Base-by-base conservation (phyloP, 2,113 vertebrate genomes). In the Etheostoma cragini region DNA sequence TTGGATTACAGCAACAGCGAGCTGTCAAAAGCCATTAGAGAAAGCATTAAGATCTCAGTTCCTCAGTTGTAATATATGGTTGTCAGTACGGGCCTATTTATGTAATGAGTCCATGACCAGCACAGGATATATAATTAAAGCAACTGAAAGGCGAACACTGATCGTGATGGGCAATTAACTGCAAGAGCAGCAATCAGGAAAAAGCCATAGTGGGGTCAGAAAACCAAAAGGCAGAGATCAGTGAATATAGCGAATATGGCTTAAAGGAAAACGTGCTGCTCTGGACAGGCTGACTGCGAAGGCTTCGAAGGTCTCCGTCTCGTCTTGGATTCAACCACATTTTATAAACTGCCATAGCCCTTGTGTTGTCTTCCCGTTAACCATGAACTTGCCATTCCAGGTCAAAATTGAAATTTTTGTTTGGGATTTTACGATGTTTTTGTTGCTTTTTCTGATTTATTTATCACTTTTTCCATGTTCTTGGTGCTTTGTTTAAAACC, bases 71-170 rank as follows among this genome's bases (percentile, higher is more conserved):
- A 82, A 86, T 35, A 22, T 73, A 47, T 67, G 35, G 58, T 72
- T 79, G 86, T 89, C 69, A 63, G 56, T 5, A 42, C 11, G 11
- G 24, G 56, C 45, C 75, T 85, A 71, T 89, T 85, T 84, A 86
- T 74, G 53, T 80, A 88, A 87, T 86, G 81, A 90, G 76, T 56
- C 78, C 72, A 66, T 68, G 83, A 81, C 70, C 68, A 61, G 71
- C 53, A 46, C 35, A 47, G 75, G 79, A 83, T 85, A 67, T 82
- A 79, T 76, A 74, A 86, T 80, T 63, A 78, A 63, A 56, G 42
- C 61, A 47, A 50, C 63, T 89, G 83, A 75, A 86, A 83, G 58
- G 64, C 63, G 60, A 49, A 75, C 80, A 16, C 54, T 76, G 82
- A 75, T 76, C 83, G 78, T 57, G 56, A 12, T 58, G 65, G 56